phyloP scores from a whole-genome alignment of 2,888 invertebrate species.

The Hyles lineata region DNA sequence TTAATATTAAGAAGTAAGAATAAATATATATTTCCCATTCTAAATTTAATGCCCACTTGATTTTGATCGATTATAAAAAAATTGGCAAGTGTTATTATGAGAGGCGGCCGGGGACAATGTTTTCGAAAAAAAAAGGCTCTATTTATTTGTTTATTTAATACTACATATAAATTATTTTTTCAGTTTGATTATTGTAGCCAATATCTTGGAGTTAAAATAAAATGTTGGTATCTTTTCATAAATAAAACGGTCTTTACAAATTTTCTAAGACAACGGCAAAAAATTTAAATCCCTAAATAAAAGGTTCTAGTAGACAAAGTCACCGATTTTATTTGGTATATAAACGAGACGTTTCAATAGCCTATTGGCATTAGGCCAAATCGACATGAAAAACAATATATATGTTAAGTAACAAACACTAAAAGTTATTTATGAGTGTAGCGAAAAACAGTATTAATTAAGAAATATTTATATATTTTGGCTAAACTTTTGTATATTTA shows the following conservation, averaged over 20 bases:
- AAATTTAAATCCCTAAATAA: too few relatives aligned
- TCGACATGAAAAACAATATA: not conserved
- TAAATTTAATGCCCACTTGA: not conserved
- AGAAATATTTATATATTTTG: not conserved
- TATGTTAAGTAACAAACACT: not conserved
- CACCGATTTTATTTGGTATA: not conserved
- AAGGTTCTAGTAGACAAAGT: not conserved
- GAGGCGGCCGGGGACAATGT: not conserved
- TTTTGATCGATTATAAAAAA: not conserved
- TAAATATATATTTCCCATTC: not conserved
- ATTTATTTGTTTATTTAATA: too few relatives aligned
- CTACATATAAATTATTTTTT: too few relatives aligned
- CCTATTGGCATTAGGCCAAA: conserved; percentile 8
- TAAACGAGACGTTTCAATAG: not conserved
- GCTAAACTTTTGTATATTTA: not conserved
- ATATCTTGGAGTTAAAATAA: too few relatives aligned
- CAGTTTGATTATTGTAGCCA: too few relatives aligned
- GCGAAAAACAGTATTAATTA: not conserved
- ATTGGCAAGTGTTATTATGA: not conserved
- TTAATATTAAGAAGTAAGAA: too few relatives aligned
- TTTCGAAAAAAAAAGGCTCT: not conserved
- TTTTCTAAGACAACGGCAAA: not conserved
- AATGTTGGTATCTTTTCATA: too few relatives aligned
- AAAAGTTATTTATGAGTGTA: conserved; percentile 1
- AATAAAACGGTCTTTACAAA: not conserved